A percentile compares a stretch with the other conserved stretches of the same genome.
Evolutionary conservation across 2,113 vertebrate genomes (phyloP).

Genomic region (Urocynchramus pylzowi): DNA sequence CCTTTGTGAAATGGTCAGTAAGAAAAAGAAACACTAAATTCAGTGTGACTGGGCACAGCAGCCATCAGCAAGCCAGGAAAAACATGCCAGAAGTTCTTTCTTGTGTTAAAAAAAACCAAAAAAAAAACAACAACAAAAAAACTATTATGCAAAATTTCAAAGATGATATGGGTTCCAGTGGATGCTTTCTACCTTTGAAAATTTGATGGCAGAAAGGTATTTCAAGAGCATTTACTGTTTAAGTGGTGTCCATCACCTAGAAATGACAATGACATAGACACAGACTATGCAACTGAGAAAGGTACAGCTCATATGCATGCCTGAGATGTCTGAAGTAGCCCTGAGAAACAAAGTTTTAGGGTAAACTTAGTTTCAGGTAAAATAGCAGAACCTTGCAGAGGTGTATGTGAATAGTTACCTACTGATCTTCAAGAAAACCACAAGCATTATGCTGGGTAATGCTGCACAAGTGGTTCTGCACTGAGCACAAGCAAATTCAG

Average conservation of each 20-base stretch:
- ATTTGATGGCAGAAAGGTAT: neutral
- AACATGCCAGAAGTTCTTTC: neutral
- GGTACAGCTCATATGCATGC: neutral
- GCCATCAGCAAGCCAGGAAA: neutral
- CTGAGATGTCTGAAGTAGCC: neutral
- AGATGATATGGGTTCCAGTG: neutral
- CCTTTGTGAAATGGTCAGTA: neutral
- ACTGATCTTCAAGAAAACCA: neutral
- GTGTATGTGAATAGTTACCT: neutral
- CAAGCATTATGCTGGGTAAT: neutral
- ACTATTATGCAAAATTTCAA: neutral
- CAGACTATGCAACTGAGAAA: neutral
- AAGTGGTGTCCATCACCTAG: neutral
- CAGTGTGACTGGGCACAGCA: neutral
- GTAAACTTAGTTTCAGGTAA: no score
- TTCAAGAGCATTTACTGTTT: neutral
- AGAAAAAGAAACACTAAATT: neutral
- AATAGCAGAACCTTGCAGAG: no score
- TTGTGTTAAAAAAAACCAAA: neutral
- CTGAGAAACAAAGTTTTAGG: neutral
- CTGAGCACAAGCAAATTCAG: neutral
- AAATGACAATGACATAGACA: neutral
- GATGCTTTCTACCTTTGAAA: neutral
- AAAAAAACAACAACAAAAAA: neutral
- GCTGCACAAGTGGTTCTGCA: neutral